Base-by-base conservation (phyloP, 92 coral and sea anemone genomes). In the Blastomussa wellsi region DNA sequence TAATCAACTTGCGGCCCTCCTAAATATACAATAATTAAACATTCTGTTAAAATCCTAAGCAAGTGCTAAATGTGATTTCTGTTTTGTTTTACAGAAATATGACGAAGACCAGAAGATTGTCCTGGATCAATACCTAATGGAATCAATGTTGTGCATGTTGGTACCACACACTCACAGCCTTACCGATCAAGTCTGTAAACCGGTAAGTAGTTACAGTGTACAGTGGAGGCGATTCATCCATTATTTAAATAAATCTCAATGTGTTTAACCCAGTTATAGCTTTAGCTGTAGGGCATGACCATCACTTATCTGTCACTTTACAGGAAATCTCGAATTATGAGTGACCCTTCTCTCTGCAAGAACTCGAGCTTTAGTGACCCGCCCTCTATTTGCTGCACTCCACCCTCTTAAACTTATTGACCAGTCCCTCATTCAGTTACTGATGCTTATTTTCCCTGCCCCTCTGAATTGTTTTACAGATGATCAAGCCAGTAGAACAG, bases 101-200 rank as follows among this genome's bases (percentile, higher is more conserved):
- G 95, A 92, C 69, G 93, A 88, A n/a, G 98, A 94, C 72, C 69
- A 84, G 44, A 81, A 86, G 53, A 42, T 75, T 39, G 76, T 78
- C 26, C 77, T 86, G 10, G 89, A 85, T 32, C 91, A 81, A 20
- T 85, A 85, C 81, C 81, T 93, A 76, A 73, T 92, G 74, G 53
- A 66, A 7, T 80, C 84, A 31, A 68, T 88, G 47, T 82, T 76
- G 77, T 83, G 82, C 29, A 87, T 90, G 52, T 22, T 89, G 24
- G 90, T 88, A 24, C 87, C 70, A 8, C 80, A 71, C 69, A 67
- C 93, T 10, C 89, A 86, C 81, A 79, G 87, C 37, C 81, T 82
- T 33, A 80, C 93, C 20, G 95, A 94, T 57, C 76, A 90, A 19
- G 80, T 89, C 17, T 88, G 95, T 83, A 94, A 90, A 88, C 91